Base-by-base conservation (phyloP, 2,797 vertebrate species). In the Kryptolebias ocellatus region DNA sequence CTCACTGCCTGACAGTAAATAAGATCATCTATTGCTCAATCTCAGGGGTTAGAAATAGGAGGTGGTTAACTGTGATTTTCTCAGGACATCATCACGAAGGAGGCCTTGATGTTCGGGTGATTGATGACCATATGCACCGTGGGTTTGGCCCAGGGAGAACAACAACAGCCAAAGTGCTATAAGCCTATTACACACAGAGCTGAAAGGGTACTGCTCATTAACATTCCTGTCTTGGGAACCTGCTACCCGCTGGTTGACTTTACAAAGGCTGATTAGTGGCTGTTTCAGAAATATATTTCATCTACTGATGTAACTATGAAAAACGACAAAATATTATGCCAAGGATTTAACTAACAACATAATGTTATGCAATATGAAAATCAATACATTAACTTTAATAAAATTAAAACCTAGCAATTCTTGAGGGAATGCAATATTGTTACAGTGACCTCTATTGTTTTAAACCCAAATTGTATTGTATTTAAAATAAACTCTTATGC, bases 221-320 rank as follows among this genome's bases (percentile, higher is more conserved):
- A 91, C 82, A 91, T 90, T 92, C 89, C 88, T 89, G 89, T 90
- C 88, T 89, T 88, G 79, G 78, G 89, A 83, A 90, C 85, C 79
- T 81, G 80, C 82, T 81, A 72, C 87, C 78, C 64, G 64, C 82
- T 69, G 85, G 73, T 80, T 70, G 55, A 12, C 74, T 89, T 90
- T 89, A 87, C 80, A 86, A 71, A 84, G 79, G 68, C 57, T 73
- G 77, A 89, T 89, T 83, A 89, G 78, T 61, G 24, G 27, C 64
- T 52, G 62, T 71, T 60, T 67, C 67, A 27, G 51, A 58, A 49
- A 75, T 74, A 70, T 60, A 81, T 80, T 78, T 76, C 65, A 58
- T 63, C 27, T 24, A 24, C 20, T 24, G 20, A 24, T 24, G 20
- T 24, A 34, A 34, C 31, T 34, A 34, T 34, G 31, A 34, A 34